A percentile compares a stretch with the other conserved stretches of the same genome.
These are phyloP conservation scores for Pteronotus mesoamericanus DNA, from an alignment of 2,797 vertebrate species.

Conservation along the genomic window DNA sequence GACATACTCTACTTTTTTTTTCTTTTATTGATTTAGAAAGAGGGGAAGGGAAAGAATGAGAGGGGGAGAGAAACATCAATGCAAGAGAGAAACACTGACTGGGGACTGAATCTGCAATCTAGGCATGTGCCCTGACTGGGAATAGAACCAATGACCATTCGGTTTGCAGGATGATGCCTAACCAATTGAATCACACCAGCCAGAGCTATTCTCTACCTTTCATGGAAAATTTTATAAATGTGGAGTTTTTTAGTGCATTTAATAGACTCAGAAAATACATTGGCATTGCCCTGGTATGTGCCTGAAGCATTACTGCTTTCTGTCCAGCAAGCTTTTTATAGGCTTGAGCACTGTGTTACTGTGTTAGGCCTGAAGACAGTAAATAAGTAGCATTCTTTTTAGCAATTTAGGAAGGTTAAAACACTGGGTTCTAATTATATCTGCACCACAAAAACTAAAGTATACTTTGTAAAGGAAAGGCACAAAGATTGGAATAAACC, in stretches of 20 bases:
- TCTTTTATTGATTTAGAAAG: background rate
- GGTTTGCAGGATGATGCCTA: no score
- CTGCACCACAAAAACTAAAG: background rate
- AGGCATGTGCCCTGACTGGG: no score
- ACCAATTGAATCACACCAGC: no score
- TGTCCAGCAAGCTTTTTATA: background rate
- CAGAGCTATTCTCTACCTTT: no score
- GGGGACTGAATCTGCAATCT: background rate
- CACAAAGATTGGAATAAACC: background rate
- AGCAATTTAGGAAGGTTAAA: background rate
- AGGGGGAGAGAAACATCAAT: background rate
- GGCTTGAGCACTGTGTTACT: background rate
- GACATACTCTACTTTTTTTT: background rate
- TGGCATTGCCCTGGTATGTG: background rate
- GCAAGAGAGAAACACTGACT: background rate
- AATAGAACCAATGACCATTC: no score
- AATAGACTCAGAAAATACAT: background rate
- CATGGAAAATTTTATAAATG: background rate
- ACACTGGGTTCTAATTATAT: background rate
- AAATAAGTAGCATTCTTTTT: background rate
- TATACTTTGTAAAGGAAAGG: slow-evolving; percentile 20
- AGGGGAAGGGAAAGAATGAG: background rate
- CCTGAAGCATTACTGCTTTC: background rate
- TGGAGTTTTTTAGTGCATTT: background rate
- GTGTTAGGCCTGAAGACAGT: background rate